A percentile compares a stretch with the other conserved stretches of the same genome.
Evolutionary conservation across 2,888 invertebrate species (phyloP).

Genomic region (Orthosia gothica): DNA sequence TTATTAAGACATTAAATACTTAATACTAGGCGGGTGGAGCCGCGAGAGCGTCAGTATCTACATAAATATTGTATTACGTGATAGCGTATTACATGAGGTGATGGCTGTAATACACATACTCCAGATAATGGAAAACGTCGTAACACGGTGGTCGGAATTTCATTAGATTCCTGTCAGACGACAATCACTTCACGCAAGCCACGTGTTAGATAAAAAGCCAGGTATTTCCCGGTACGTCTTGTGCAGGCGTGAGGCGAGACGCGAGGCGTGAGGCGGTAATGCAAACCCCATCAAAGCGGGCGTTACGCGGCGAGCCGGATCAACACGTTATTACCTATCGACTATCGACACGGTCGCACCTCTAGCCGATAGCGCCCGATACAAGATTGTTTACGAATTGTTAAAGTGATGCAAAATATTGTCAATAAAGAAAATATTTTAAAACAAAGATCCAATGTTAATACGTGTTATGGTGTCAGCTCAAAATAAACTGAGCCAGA

Average conservation of each 20-base stretch:
- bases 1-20: too few species aligned
- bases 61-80: not conserved
- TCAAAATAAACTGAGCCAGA: not conserved
- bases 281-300: slow-evolving; percentile 49
- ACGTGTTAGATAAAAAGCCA: slow-evolving; percentile 40
- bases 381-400: slow-evolving; percentile 32
- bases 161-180: slow-evolving; percentile 41
- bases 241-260: slow-evolving; percentile 26
- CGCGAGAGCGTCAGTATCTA: not conserved
- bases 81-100: not conserved
- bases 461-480: not conserved
- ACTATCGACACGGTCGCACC: slow-evolving; percentile 27
- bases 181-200: slow-evolving; percentile 30
- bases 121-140: slow-evolving; percentile 13
- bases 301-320: slow-evolving; percentile 27
- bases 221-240: slow-evolving; percentile 40
- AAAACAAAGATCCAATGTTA: not conserved
- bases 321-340: slow-evolving; percentile 49
- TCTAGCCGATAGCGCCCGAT: slow-evolving; percentile 3
- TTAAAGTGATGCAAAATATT: not conserved
- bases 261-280: slow-evolving; percentile 32
- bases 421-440: not conserved
- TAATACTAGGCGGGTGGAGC: too few species aligned
- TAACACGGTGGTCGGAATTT: slow-evolving; percentile 26
- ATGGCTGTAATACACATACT: not conserved